A percentile compares a stretch with the other conserved stretches of the same genome.
Evolutionary conservation across 2,888 invertebrate species (phyloP).

Genomic region (Megaustenia siamemsis): DNA sequence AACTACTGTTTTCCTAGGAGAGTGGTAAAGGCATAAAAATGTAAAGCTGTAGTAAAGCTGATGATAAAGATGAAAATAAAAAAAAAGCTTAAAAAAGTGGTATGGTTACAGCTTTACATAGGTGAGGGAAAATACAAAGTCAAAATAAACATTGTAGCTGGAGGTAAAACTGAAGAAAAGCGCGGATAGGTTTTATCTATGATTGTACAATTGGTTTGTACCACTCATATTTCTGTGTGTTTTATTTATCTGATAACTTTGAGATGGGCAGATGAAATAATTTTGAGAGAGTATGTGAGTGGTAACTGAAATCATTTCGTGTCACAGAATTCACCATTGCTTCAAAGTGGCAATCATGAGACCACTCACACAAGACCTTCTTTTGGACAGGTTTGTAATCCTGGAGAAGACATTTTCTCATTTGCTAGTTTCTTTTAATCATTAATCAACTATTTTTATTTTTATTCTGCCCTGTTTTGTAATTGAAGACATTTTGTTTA

Average conservation of each 20-base stretch:
- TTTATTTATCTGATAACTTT: background rate
- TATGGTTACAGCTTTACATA: no score
- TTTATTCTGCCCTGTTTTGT: background rate
- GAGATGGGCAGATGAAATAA: background rate
- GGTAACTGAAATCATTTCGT: conserved; percentile 26
- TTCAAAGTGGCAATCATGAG: background rate
- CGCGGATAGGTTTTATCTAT: no score
- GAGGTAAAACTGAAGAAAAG: no score
- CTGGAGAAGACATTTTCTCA: background rate
- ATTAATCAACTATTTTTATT: background rate
- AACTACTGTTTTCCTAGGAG: no score
- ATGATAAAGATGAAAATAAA: no score
- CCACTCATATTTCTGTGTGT: no score
- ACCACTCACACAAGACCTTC: background rate
- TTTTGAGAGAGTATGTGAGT: background rate
- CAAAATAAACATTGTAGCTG: no score
- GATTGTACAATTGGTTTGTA: no score
- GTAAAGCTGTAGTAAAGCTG: no score
- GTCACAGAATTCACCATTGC: conserved; percentile 37
- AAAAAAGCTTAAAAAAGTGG: no score
- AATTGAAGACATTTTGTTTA: background rate
- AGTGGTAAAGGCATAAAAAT: no score
- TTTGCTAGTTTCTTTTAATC: background rate
- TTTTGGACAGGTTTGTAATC: conserved; percentile 31
- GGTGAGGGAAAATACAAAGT: no score